These are phyloP conservation scores for Anser brachyrhynchus DNA, from an alignment of 2,113 vertebrate species.

Conservation along the genomic window DNA sequence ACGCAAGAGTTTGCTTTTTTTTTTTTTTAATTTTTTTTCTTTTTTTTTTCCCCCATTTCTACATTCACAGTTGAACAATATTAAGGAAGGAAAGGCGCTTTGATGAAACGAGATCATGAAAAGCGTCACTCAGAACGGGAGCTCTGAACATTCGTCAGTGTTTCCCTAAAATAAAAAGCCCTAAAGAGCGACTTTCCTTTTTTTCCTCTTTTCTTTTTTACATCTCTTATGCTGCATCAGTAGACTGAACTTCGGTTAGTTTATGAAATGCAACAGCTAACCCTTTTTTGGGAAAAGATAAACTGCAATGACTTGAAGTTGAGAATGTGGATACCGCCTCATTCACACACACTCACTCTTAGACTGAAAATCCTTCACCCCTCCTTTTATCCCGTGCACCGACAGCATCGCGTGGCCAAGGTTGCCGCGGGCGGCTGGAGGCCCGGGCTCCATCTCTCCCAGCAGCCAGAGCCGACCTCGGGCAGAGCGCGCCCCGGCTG, in stretches of 20 bases:
- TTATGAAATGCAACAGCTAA: conserved; percentile 82
- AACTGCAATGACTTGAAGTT: conserved; percentile 83
- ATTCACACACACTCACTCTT: conserved; percentile 86
- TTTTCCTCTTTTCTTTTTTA: background rate
- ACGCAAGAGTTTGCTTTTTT: conserved; percentile 18
- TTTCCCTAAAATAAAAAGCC: conserved; percentile 75
- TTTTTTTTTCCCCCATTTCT: conserved; percentile 54
- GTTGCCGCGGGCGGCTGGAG: conserved; percentile 61
- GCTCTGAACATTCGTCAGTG: conserved; percentile 78
- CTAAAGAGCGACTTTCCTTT: conserved; percentile 75
- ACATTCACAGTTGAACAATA: conserved; percentile 84
- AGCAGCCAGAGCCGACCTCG: conserved; percentile 77
- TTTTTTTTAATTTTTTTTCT: background rate
- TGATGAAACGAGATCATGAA: conserved; percentile 66
- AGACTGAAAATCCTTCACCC: conserved; percentile 74
- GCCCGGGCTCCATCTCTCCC: conserved; percentile 68
- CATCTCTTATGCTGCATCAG: conserved; percentile 80
- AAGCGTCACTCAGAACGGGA: conserved; percentile 67
- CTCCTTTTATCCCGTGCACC: conserved; percentile 48
- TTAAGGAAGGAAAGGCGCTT: conserved; percentile 79
- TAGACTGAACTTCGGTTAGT: conserved; percentile 77
- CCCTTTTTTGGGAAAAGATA: conserved; percentile 69
- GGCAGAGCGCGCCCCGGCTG: conserved; percentile 70
- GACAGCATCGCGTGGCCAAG: conserved; percentile 61
- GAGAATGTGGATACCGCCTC: conserved; percentile 85